Conservation (phyloP, 1,140 invertebrate species). For the Thaumetopoea pityocampa region DNA sequence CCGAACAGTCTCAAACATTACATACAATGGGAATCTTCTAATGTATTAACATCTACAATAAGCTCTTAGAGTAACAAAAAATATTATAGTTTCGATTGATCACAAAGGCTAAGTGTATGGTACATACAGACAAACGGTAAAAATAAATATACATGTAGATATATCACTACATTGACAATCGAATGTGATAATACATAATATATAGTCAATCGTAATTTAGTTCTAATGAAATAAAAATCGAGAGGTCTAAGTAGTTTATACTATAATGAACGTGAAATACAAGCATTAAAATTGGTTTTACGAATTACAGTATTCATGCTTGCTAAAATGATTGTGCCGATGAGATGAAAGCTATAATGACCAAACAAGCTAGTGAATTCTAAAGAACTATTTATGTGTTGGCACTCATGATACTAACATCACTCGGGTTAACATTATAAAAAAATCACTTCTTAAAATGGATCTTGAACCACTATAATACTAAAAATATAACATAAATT, state of each 20-base stretch:
- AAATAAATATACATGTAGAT: conserved; percentile 6
- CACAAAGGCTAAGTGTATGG: conserved; percentile 12
- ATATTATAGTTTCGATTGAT: conserved; percentile 8
- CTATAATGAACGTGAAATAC: neutral
- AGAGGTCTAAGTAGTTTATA: conserved; percentile 8
- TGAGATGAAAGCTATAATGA: conserved; percentile 6
- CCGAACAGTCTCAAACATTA: conserved; percentile 14
- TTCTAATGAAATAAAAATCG: conserved; percentile 10
- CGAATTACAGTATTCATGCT: conserved; percentile 2
- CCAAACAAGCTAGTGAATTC: conserved; percentile 3
- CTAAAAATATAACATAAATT: conserved; percentile 19
- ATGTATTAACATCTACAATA: conserved; percentile 18
- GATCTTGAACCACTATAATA: conserved; percentile 14
- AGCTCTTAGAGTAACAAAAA: conserved; percentile 14
- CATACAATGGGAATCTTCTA: conserved; percentile 12
- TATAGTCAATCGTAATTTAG: conserved; percentile 4
- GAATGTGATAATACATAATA: conserved; percentile 9
- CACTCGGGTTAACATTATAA: conserved; percentile 11
- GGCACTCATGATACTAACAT: conserved; percentile 25
- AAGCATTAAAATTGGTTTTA: conserved; percentile 8
- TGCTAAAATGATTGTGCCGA: neutral
- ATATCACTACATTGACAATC: conserved; percentile 10
- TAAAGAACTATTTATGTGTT: conserved; percentile 20
- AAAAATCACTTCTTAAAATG: conserved; percentile 11
- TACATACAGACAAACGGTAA: conserved; percentile 17